Evolutionary conservation across 2,797 vertebrate species (phyloP), one percentile per base, ranked within the genome.

Genomic region (Sphenopsis melanotis): DNA sequence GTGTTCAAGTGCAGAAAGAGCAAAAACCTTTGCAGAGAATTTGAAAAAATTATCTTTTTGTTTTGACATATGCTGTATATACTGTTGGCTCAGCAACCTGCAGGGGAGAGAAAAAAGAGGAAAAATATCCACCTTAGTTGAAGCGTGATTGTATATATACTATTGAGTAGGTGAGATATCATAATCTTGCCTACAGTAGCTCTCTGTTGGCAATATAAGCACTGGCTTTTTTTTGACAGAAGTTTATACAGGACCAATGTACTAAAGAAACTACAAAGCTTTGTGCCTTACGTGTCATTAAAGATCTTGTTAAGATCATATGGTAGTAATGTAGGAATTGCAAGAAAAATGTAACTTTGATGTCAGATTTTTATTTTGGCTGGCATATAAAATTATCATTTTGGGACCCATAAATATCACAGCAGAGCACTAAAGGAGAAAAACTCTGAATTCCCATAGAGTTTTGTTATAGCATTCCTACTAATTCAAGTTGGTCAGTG

Each of bases 191-290:
- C 53, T 41, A 76, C 16, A 72, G 34, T 23, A 68, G 8, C 16
- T 78, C 26, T 57, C 74, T 84, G 12, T 65, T 46, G 26, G 30
- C 53, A 80, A 52, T 81, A 53, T 22, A 8, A 3, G 1, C 0
- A 0, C 12, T 56, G 20, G 20, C 13, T 0, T 16, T 26, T 36
- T 0, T 86, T 49, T 75, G 37, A 72, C 26, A 70, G 34, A 75
- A 66, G 18, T 56, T 80, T 87, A 17, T n/a, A 10, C 19, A 36
- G 36, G 37, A 37, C 55, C 34, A 69, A n/a, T 29, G 29, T 1
- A 24, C 11, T 78, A 22, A n/a, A 82, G 24, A 64, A 95, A 74
- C 6, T 20, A 72, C 29, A 30, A 27, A 63, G 20, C 63, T 77
- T 77, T 59, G 14, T 92, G 34, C n/a, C 15, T 68, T 57, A 18